Evolutionary conservation across 2,113 vertebrate species (phyloP), one percentile per base, ranked within the genome.

Genomic region (Nannobrachium achirus): DNA sequence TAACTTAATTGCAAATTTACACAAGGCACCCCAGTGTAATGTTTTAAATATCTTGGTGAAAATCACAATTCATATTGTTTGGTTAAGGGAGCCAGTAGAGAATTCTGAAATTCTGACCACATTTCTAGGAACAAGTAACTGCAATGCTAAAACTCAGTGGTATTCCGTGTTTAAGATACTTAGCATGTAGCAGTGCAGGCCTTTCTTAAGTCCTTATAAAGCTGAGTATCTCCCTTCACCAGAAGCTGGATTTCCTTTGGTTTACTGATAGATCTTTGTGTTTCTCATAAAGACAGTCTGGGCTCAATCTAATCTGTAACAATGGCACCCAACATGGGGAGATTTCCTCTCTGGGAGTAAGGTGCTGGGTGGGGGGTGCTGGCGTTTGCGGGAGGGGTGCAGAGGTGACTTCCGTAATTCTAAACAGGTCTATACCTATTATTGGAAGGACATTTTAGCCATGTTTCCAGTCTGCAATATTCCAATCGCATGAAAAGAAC

Each of bases 261-360:
- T 75, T 33, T 4, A 48, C 56, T 56, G 18, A 68, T 65, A 50
- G 71, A 82, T 65, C 45, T 78, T 75, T 78, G n/a, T 65, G 56
- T 78, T 79, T 63, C 71, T 40, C 52, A 71, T 40, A 14, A 59
- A 75, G 52, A 20, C 18, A 64, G 72, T 33, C 53, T 66, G 38
- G 25, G 48, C 59, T 81, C 53, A 18, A 51, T 56, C 66, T 71
- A 56, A 74, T 78, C 71, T 58, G 48, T 53, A 73, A 69, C 63
- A 58, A 59, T 44, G 1, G 63, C 40, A 56, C 64, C 61, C 46
- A 48, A 46, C 45, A n/a, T n/a, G 14, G 45, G 14, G 11, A 13
- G 11, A n/a, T 14, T 48, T 13, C n/a, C 45, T 48, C 45, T n/a
- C 1, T 48, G 11, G 11, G 11, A 33, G 45, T 4, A n/a, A 11